Conservation (phyloP, 2,888 invertebrate species). For the Eupithecia pulchellata region DNA sequence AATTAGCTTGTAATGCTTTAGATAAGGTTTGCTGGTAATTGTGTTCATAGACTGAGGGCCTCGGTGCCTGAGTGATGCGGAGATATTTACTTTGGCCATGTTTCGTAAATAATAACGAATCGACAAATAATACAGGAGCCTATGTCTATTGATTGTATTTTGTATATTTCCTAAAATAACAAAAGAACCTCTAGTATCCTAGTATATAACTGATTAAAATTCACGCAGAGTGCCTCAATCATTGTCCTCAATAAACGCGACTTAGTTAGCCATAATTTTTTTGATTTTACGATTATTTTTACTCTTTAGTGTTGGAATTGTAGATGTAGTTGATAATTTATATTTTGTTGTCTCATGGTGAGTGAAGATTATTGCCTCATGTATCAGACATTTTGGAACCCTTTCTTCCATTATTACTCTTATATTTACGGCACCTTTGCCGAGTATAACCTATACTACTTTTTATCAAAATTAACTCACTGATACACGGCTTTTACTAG, state of each 20-base stretch:
- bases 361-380: conserved; percentile 55
- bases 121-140: conserved; percentile 37
- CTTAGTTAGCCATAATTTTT: conserved; percentile 80
- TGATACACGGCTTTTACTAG: conserved; percentile 73
- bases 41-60: conserved; percentile 83
- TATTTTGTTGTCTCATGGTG: conserved; percentile 62
- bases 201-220: conserved; percentile 72
- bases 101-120: conserved; percentile 39
- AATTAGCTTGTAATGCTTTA: conserved; percentile 85
- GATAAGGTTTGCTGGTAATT: conserved; percentile 83
- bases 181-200: conserved; percentile 65
- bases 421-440: conserved; percentile 52
- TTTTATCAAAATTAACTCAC: conserved; percentile 66
- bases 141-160: conserved; percentile 61
- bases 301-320: conserved; percentile 75
- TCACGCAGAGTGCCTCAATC: conserved; percentile 84
- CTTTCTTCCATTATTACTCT: conserved; percentile 48
- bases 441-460: conserved; percentile 52
- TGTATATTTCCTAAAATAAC: conserved; percentile 70
- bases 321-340: conserved; percentile 76
- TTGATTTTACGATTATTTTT: conserved; percentile 73
- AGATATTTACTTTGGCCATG: conserved; percentile 48
- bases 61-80: conserved; percentile 48
- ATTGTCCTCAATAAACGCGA: conserved; percentile 75
- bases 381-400: conserved; percentile 66